Evolutionary conservation across 1,140 invertebrate species (phyloP).

Genomic region (Chironomus tepperi): DNA sequence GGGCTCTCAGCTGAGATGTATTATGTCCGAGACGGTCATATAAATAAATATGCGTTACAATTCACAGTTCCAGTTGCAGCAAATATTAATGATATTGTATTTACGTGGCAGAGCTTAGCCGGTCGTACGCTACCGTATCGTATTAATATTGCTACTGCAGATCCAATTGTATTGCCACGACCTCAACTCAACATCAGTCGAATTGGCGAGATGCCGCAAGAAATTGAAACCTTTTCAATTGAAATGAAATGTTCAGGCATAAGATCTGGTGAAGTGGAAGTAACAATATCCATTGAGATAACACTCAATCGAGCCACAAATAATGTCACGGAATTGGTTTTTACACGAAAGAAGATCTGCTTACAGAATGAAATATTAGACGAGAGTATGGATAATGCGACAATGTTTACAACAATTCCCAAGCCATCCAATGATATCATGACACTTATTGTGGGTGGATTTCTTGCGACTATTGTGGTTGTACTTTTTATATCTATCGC

Average conservation of each 20-base stretch:
- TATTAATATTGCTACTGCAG: slow-evolving; percentile 65
- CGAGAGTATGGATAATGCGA: not conserved
- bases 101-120: slow-evolving; percentile 76
- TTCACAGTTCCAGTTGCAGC: slow-evolving; percentile 75
- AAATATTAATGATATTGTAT: slow-evolving; percentile 70
- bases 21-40: slow-evolving; percentile 80
- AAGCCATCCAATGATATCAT: slow-evolving; percentile 35
- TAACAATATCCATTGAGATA: slow-evolving; percentile 75
- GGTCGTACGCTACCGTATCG: slow-evolving; percentile 63
- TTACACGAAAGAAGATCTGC: slow-evolving; percentile 79
- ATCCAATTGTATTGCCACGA: slow-evolving; percentile 59
- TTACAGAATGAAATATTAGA: slow-evolving; percentile 34
- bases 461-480: slow-evolving; percentile 35
- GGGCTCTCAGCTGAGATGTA: slow-evolving; percentile 76
- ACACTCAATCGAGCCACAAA: slow-evolving; percentile 55
- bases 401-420: slow-evolving; percentile 33
- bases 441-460: slow-evolving; percentile 35
- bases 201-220: slow-evolving; percentile 66
- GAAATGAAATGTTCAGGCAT: slow-evolving; percentile 70
- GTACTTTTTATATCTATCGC: slow-evolving; percentile 34
- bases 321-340: slow-evolving; percentile 66
- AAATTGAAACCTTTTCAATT: slow-evolving; percentile 70
- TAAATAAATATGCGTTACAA: slow-evolving; percentile 80
- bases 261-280: slow-evolving; percentile 70
- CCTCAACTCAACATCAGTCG: slow-evolving; percentile 74